phyloP scores from a whole-genome alignment of 2,113 vertebrate species.

The Merops nubicus region DNA sequence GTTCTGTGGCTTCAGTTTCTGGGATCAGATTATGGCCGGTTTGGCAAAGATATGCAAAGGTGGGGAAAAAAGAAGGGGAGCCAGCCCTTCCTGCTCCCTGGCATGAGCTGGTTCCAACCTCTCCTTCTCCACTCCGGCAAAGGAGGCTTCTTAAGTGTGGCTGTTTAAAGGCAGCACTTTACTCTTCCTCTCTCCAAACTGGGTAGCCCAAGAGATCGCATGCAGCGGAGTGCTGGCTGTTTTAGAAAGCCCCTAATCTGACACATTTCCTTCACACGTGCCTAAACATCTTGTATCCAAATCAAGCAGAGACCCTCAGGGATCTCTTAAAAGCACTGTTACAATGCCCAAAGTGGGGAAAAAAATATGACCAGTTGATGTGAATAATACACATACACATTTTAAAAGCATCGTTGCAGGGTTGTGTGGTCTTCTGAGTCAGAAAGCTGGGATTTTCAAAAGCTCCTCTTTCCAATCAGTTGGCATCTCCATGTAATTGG shows the following conservation, averaged over 20 bases:
- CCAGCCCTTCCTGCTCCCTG: background rate
- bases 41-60: background rate
- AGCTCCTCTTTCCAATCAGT: conserved; percentile 36
- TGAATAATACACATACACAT: background rate
- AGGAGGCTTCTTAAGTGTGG: background rate
- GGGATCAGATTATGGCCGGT: background rate
- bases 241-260: background rate
- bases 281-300: background rate
- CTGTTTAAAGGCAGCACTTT: background rate
- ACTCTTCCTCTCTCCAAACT: background rate
- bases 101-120: accelerated
- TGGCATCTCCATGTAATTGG: conserved; percentile 27
- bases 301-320: background rate
- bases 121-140: background rate
- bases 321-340: background rate
- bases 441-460: conserved; percentile 7
- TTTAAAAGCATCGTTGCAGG: background rate
- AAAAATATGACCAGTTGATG: background rate
- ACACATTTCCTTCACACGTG: background rate
- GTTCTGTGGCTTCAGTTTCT: conserved; percentile 4
- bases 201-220: background rate
- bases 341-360: background rate
- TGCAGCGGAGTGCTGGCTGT: accelerated
- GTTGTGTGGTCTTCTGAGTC: conserved; percentile 14
- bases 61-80: background rate